Conservation (phyloP, 2,113 vertebrate species). For the Cyanocitta stelleri region DNA sequence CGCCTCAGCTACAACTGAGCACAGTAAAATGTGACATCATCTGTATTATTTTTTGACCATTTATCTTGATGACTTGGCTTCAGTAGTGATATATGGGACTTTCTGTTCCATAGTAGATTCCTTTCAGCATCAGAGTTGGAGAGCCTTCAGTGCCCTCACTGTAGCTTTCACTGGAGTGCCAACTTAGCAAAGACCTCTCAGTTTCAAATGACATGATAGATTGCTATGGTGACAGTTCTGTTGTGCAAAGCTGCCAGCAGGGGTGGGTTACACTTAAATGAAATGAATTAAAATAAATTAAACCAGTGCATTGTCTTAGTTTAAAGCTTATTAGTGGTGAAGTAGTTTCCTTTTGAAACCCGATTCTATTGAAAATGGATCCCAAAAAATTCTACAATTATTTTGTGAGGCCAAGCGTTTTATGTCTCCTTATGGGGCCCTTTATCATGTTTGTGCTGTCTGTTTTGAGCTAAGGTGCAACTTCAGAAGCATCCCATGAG, state of each 20-base stretch:
- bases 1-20: background rate
- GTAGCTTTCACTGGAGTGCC: background rate
- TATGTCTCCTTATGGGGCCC: background rate
- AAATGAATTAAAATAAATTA: conserved; percentile 34
- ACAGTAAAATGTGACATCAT: background rate
- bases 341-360: background rate
- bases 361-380: background rate
- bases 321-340: background rate
- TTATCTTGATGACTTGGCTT: conserved; percentile 27
- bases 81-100: conserved; percentile 19
- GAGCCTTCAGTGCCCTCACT: background rate
- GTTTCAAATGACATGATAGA: conserved; percentile 38
- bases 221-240: conserved; percentile 46
- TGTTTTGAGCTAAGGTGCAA: background rate
- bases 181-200: background rate
- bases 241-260: background rate
- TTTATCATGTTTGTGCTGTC: background rate
- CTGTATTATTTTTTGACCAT: conserved; percentile 11
- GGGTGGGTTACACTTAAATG: background rate
- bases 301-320: background rate
- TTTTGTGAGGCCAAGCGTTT: background rate
- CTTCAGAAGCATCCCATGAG: background rate
- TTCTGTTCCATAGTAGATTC: background rate
- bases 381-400: background rate
- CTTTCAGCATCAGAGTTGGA: conserved; percentile 2